Conservation (phyloP, 2,888 invertebrate genomes). For the Antheraea yamamai region DNA sequence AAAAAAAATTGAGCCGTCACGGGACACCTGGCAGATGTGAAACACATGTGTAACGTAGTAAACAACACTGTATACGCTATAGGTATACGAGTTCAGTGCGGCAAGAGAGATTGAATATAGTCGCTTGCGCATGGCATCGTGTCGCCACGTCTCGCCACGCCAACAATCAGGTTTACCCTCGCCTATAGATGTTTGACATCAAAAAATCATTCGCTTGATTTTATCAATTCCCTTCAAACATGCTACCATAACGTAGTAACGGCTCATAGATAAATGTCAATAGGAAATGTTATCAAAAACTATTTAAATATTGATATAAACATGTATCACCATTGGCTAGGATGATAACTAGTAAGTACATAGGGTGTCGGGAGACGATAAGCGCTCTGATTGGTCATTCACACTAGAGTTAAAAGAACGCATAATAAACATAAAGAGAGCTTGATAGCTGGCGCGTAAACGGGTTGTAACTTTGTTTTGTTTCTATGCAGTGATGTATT, state of each 20-base stretch:
- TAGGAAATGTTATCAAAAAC: neutral
- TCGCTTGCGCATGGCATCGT: too few species aligned
- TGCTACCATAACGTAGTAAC: neutral
- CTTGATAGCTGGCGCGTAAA: neutral
- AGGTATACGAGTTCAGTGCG: too few species aligned
- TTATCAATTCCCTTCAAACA: neutral
- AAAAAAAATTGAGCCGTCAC: too few species aligned
- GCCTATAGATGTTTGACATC: too few species aligned
- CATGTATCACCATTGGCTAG: neutral
- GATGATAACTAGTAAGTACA: conserved; percentile 5
- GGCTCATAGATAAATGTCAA: conserved; percentile 1
- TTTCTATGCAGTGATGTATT: neutral
- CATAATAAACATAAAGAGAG: neutral
- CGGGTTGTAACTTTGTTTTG: neutral
- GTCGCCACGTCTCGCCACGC: too few species aligned
- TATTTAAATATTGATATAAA: conserved; percentile 9
- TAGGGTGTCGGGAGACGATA: neutral
- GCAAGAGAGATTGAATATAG: too few species aligned
- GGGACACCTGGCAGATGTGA: too few species aligned
- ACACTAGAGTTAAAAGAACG: neutral
- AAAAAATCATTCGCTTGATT: neutral
- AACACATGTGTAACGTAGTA: too few species aligned
- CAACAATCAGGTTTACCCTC: too few species aligned
- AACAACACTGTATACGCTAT: too few species aligned
- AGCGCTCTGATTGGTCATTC: conserved; percentile 9